A percentile compares a stretch with the other conserved stretches of the same genome.
These are phyloP conservation scores for Poecilia gillii DNA, from an alignment of 2,797 vertebrate species.

Conservation along the genomic window DNA sequence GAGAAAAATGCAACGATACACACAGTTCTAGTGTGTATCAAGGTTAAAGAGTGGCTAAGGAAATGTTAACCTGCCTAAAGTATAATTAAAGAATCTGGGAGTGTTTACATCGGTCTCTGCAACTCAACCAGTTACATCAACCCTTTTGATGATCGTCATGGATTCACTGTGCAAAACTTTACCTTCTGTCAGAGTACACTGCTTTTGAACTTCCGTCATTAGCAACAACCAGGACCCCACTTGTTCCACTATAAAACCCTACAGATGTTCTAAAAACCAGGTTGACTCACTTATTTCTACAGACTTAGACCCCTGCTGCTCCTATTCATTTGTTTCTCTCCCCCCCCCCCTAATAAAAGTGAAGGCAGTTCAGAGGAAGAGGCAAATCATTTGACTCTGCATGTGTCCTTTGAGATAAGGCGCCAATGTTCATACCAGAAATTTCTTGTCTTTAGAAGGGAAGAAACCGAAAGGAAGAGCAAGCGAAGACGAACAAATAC, in stretches of 20 bases:
- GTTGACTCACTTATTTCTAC: constrained; percentile 12
- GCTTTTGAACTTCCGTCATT: constrained; percentile 34
- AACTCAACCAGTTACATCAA: constrained; percentile 45
- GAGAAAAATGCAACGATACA: constrained; percentile 20
- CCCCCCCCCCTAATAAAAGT: constrained; percentile 35
- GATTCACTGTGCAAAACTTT: neutral
- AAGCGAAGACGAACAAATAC: constrained; percentile 41
- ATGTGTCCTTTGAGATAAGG: constrained; percentile 74
- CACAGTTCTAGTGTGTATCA: constrained; percentile 24
- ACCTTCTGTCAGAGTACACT: constrained; percentile 35
- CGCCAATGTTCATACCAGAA: constrained; percentile 42
- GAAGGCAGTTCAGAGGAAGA: constrained; percentile 56
- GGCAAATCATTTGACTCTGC: constrained; percentile 66
- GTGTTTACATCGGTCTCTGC: neutral
- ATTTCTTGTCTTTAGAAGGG: constrained; percentile 57
- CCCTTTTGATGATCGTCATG: constrained; percentile 39
- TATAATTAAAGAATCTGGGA: constrained; percentile 26
- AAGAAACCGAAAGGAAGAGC: constrained; percentile 11
- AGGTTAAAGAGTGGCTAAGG: constrained; percentile 42
- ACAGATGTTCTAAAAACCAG: constrained; percentile 20
- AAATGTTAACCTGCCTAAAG: constrained; percentile 35
- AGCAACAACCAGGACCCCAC: constrained; percentile 49
- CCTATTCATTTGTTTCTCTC: constrained; percentile 34
- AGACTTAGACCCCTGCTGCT: constrained; percentile 34
- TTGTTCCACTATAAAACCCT: constrained; percentile 32